Evolutionary conservation across 2,113 vertebrate species (phyloP).

Genomic region (Campylomormyrus numenius): DNA sequence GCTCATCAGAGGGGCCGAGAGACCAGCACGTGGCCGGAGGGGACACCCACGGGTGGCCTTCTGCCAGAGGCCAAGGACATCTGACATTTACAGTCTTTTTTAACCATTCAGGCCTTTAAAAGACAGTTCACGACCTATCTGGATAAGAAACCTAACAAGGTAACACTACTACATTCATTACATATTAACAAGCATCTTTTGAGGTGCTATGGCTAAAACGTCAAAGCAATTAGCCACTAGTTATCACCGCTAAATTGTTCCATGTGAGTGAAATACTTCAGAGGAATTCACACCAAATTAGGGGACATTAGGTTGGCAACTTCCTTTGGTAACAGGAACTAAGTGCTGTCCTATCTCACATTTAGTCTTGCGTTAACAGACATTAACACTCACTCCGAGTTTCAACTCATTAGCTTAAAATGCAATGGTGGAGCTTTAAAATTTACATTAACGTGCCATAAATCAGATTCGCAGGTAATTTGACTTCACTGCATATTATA

Average conservation of each 20-base stretch:
- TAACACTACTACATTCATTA: not conserved
- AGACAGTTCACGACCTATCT: not conserved
- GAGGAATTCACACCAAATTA: not conserved
- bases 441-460: not conserved
- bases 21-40: not conserved
- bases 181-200: not conserved
- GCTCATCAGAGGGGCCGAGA: not conserved
- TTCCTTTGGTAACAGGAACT: not conserved
- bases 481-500: not conserved
- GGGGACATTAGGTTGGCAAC: not conserved
- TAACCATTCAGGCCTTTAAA: not conserved
- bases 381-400: not conserved
- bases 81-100: not conserved
- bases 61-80: not conserved
- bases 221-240: not conserved
- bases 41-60: not conserved
- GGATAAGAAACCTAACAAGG: not conserved
- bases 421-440: not conserved
- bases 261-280: not conserved
- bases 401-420: not conserved
- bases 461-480: not conserved
- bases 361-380: not conserved
- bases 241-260: not conserved
- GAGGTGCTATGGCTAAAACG: not conserved
- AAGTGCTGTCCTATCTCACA: not conserved